Percentiles rank a stretch among this genome's conserved stretches.
phyloP scores from a whole-genome alignment of 1,140 invertebrate species.

The Sycophaga agraensis region DNA sequence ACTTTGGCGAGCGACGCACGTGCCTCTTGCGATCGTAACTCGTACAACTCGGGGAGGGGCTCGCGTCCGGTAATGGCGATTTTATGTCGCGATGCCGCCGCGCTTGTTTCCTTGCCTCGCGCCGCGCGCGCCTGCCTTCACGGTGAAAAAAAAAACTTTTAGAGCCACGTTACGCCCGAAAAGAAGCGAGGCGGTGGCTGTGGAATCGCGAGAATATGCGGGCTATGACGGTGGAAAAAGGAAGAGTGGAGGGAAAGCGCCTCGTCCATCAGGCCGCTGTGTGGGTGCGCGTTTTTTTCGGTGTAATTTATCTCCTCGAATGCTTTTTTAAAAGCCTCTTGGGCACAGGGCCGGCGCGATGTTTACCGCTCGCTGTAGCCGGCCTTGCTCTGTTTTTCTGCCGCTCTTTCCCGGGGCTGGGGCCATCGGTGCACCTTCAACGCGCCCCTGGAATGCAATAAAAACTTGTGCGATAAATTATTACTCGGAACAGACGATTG shows the following conservation, averaged over 20 bases:
- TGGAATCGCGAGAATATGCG: conserved; percentile 5
- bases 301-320: conserved; percentile 28
- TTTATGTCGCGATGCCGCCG: conserved; percentile 44
- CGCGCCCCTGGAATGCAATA: too few species aligned
- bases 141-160: conserved; percentile 38
- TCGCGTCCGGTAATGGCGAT: conserved; percentile 45
- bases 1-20: neutral
- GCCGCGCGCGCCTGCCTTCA: too few species aligned
- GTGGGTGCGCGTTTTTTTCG: conserved; percentile 22
- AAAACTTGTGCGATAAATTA: too few species aligned
- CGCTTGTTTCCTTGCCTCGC: conserved; percentile 26
- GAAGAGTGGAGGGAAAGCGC: neutral
- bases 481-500: too few species aligned
- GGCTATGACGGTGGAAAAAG: neutral
- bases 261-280: conserved; percentile 28
- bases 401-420: neutral
- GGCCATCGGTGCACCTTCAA: neutral
- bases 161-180: conserved; percentile 16
- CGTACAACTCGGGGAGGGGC: conserved; percentile 23
- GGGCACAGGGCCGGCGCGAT: neutral
- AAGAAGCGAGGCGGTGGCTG: neutral
- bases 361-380: conserved; percentile 1
- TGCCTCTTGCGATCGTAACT: conserved; percentile 37
- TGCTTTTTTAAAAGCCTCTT: conserved; percentile 28
- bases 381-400: neutral